Evolutionary conservation across 2,888 invertebrate genomes (phyloP).

Genomic region (Norana najaformis): DNA sequence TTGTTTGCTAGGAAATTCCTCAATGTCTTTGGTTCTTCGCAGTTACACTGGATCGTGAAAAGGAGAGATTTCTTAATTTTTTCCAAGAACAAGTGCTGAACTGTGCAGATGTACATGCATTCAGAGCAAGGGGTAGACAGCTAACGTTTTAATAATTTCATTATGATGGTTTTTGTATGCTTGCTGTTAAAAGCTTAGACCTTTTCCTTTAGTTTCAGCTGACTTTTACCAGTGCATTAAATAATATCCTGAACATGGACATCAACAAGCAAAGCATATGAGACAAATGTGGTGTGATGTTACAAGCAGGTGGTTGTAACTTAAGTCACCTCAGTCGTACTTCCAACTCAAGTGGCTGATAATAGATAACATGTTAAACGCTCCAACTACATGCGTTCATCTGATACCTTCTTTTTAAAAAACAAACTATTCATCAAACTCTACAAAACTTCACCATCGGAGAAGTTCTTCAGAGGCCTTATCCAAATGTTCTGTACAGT

Average conservation of each 20-base stretch:
- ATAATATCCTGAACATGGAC: not conserved
- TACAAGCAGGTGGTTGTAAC: too few relatives aligned
- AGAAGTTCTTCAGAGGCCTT: not conserved
- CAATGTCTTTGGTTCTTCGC: conserved; percentile 60
- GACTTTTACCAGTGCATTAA: not conserved
- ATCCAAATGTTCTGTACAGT: not conserved
- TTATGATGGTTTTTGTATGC: not conserved
- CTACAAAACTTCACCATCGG: not conserved
- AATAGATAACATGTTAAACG: not conserved
- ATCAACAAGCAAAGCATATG: not conserved
- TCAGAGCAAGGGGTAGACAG: conserved; percentile 2
- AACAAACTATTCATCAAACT: too few relatives aligned
- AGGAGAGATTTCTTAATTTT: conserved; percentile 55
- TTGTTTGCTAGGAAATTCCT: conserved; percentile 57
- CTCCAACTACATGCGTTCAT: not conserved
- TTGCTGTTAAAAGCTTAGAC: not conserved
- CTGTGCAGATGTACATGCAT: conserved; percentile 24
- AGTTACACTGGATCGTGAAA: conserved; percentile 58
- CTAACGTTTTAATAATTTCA: not conserved
- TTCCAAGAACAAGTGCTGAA: conserved; percentile 51
- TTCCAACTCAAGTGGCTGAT: not conserved
- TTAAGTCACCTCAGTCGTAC: not conserved
- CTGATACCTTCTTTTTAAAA: too few relatives aligned
- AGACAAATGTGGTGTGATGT: too few relatives aligned
- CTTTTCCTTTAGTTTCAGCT: not conserved